These are phyloP conservation scores for Erpetoichthys calabaricus DNA, from an alignment of 2,797 vertebrate genomes.

Conservation along the genomic window DNA sequence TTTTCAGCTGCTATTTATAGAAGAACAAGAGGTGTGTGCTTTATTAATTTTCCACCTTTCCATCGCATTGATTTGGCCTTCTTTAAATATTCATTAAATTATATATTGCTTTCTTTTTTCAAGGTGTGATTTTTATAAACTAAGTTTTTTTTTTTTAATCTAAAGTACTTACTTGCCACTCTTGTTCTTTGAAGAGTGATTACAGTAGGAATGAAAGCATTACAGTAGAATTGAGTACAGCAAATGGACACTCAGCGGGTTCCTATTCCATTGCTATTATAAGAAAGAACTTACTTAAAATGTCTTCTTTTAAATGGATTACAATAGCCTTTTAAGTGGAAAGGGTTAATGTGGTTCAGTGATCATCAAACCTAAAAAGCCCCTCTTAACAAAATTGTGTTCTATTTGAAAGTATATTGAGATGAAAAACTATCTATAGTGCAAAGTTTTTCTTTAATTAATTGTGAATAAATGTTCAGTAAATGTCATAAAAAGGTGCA, in stretches of 20 bases:
- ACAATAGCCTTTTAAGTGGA: constrained; percentile 35
- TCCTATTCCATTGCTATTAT: constrained; percentile 54
- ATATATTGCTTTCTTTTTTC: constrained; percentile 36
- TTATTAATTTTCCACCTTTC: constrained; percentile 19
- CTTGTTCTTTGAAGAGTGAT: constrained; percentile 56
- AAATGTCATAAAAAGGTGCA: too few relatives aligned
- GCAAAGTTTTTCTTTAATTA: too few relatives aligned
- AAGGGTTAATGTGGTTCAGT: constrained; percentile 49
- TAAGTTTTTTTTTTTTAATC: constrained; percentile 21
- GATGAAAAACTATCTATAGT: constrained; percentile 12
- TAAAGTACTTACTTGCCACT: constrained; percentile 36
- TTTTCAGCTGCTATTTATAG: constrained; percentile 19
- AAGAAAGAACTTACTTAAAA: constrained; percentile 43
- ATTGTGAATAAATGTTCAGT: too few relatives aligned
- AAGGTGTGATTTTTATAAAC: constrained; percentile 21
- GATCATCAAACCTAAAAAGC: constrained; percentile 39
- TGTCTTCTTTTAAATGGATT: constrained; percentile 44
- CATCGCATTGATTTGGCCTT: constrained; percentile 31
- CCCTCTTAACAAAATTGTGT: constrained; percentile 41
- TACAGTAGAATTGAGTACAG: constrained; percentile 41
- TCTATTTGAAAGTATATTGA: constrained; percentile 28
- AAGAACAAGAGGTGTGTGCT: constrained; percentile 23
- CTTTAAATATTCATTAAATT: constrained; percentile 50
- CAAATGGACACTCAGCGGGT: constrained; percentile 58
- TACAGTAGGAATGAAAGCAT: constrained; percentile 54